Conservation (phyloP, 2,888 invertebrate genomes). For the Teleogryllus oceanicus region DNA sequence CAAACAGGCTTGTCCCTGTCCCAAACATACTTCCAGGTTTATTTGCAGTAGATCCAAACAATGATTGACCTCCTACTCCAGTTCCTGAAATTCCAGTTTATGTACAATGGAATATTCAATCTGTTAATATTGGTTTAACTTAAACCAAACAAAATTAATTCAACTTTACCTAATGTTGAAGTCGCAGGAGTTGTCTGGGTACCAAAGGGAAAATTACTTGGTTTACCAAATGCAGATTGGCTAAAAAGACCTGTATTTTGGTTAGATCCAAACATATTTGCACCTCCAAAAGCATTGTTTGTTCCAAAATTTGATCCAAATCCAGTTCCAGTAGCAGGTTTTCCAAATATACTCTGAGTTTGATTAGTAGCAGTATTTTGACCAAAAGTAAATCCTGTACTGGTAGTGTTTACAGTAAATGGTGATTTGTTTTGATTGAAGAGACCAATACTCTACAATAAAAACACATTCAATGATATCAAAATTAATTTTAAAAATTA, state of each 20-base stretch:
- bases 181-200: slow-evolving; percentile 39
- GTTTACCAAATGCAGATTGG: slow-evolving; percentile 49
- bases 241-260: slow-evolving; percentile 48
- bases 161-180: background rate
- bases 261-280: slow-evolving; percentile 45
- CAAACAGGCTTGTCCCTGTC: slow-evolving; percentile 39
- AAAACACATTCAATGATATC: background rate
- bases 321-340: slow-evolving; percentile 54
- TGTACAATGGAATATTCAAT: too few relatives aligned
- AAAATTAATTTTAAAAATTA: background rate
- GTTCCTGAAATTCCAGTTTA: slow-evolving; percentile 32
- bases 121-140: too few relatives aligned
- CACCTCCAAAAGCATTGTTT: slow-evolving; percentile 42
- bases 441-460: slow-evolving; percentile 46
- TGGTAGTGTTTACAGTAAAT: slow-evolving; percentile 43
- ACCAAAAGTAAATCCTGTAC: slow-evolving; percentile 39
- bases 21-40: slow-evolving; percentile 55
- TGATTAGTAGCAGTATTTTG: slow-evolving; percentile 39
- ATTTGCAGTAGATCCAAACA: slow-evolving; percentile 52
- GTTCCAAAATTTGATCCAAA: slow-evolving; percentile 46
- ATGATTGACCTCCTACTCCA: slow-evolving; percentile 41
- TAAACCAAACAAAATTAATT: background rate
- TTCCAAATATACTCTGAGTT: slow-evolving; percentile 43
- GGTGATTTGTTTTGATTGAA: slow-evolving; percentile 48
- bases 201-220: slow-evolving; percentile 40